Percentiles rank a stretch among this genome's conserved stretches.
phyloP scores from a whole-genome alignment of 1,140 invertebrate genomes.

The Hormaphis cornu region DNA sequence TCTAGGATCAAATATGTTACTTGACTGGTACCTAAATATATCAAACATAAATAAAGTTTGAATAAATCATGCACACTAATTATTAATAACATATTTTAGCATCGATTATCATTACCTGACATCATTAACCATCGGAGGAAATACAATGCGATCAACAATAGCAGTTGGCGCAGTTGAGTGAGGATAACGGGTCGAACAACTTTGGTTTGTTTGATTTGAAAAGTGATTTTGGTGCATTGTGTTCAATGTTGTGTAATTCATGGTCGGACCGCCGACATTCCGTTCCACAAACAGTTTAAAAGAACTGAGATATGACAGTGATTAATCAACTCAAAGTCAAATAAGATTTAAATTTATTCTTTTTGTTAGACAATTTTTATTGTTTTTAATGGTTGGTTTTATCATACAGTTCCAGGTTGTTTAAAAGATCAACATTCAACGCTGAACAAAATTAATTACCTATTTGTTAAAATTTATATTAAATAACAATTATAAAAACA shows the following conservation, averaged over 20 bases:
- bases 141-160: not conserved
- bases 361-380: too few species aligned
- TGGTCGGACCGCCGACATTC: not conserved
- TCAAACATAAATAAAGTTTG: not conserved
- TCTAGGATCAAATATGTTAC: constrained; percentile 4
- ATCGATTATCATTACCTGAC: not conserved
- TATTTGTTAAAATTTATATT: too few species aligned
- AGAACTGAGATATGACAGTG: too few species aligned
- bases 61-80: not conserved
- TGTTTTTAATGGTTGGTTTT: too few species aligned
- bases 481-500: too few species aligned
- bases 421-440: too few species aligned
- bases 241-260: not conserved
- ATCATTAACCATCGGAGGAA: constrained; percentile 16
- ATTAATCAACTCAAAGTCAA: too few species aligned
- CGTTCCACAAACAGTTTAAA: not conserved
- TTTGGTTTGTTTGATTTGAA: not conserved
- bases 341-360: too few species aligned
- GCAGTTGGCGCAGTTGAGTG: not conserved
- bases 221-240: constrained; percentile 6
- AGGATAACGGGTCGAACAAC: not conserved
- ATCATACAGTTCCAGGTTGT: too few species aligned
- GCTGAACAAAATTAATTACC: too few species aligned
- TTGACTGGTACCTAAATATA: constrained; percentile 15
- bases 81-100: not conserved